Evolutionary conservation across 1,140 invertebrate genomes (phyloP), one percentile per base, ranked within the genome.

Genomic region (Caenorhabditis tropicalis): DNA sequence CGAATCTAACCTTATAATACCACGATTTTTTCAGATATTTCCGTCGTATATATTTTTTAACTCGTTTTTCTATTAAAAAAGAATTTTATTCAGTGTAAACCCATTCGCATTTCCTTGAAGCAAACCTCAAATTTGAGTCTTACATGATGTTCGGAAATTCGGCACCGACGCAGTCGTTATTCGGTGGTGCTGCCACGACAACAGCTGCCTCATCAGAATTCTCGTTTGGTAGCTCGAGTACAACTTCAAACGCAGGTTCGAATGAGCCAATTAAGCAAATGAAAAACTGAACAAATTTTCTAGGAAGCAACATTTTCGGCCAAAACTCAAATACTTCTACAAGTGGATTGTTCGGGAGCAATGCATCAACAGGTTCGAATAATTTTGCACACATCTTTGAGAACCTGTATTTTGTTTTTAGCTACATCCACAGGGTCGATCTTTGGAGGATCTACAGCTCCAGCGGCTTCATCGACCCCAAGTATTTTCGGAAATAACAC

Each of bases 61-160:
- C 15, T 19, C 16, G 43, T 46, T 53, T 53, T 58, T 58, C 29
- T 58, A 0, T 58, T 27, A 29, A 58, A 24, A 9, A 5, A 58
- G 3, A 58, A 2, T 46, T 46, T 46, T 46, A 46, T 46, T 9
- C 43, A 46, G 1, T 46, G 43, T 46, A 46, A 46, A 46, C 19
- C 19, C 43, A 1, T 19, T 51, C n/a, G 49, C 5, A 19, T 51
- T n/a, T 51, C 6, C 49, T 51, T n/a, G 12, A 43, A 43, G 12
- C 39, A 43, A 43, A 43, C 12, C 12, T 43, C 39, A n/a, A n/a
- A n/a, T 4, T 51, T 51, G 10, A 7, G 15, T 51, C n/a, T 2
- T 51, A n/a, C n/a, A 39, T 7, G 24, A 74, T 74, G 65, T 74
- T 74, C n/a, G 65, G 65, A 74, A 43, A 43, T 15, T 74, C 65